Evolutionary conservation across 2,113 vertebrate species (phyloP).

Genomic region (Eubucco bourcierii): DNA sequence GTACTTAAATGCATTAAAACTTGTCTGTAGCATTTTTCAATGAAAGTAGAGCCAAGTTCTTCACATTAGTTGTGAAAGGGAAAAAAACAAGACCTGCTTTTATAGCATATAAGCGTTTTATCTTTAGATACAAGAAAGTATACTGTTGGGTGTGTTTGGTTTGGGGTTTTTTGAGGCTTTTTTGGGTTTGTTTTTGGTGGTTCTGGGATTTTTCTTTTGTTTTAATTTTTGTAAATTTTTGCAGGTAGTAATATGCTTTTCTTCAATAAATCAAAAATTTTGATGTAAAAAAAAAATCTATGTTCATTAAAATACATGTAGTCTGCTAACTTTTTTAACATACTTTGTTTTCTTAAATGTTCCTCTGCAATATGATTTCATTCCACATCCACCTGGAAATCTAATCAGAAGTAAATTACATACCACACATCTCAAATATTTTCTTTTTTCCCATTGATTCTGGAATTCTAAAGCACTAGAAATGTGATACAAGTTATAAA

Average conservation of each 20-base stretch:
- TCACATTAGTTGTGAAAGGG: neutral
- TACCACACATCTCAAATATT: neutral
- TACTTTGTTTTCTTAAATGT: neutral
- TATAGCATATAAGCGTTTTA: neutral
- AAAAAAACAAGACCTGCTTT: neutral
- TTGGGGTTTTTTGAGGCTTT: no score
- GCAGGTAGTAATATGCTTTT: neutral
- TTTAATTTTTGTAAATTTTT: neutral
- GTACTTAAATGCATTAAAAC: neutral
- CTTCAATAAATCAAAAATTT: neutral
- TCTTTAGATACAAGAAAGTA: neutral
- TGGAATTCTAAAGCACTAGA: neutral
- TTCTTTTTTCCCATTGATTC: neutral
- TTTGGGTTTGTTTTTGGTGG: no score
- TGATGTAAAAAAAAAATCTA: neutral
- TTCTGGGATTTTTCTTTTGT: no score
- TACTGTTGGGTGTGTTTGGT: no score
- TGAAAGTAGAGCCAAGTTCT: neutral
- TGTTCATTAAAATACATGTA: neutral
- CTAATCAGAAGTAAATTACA: neutral
- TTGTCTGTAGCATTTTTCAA: neutral
- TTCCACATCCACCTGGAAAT: neutral
- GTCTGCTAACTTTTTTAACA: neutral
- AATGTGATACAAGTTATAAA: neutral
- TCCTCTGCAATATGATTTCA: neutral